These are phyloP conservation scores for Ageneiosus marmoratus DNA, from an alignment of 2,113 vertebrate species.

Conservation along the genomic window DNA sequence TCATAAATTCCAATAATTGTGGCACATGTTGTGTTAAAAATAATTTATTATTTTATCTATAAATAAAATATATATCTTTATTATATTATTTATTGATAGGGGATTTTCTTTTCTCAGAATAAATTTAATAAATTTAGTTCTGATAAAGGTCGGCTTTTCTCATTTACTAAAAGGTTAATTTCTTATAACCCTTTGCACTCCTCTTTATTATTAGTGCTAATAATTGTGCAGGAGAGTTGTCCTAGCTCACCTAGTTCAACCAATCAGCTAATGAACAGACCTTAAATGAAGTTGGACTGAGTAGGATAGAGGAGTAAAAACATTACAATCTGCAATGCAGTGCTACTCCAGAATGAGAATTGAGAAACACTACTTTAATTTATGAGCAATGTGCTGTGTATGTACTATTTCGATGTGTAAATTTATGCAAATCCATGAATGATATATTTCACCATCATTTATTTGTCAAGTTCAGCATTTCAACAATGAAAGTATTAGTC, in stretches of 20 bases:
- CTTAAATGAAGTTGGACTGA: neutral
- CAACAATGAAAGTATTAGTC: neutral
- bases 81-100: no score
- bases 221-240: neutral
- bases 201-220: no score
- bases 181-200: no score
- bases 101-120: no score
- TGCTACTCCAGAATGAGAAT: neutral
- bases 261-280: neutral
- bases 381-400: constrained; percentile 10
- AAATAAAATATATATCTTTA: no score
- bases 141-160: no score
- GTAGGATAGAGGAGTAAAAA: neutral
- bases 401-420: constrained; percentile 1
- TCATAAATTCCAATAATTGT: no score
- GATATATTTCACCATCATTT: constrained; percentile 25
- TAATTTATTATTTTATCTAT: no score
- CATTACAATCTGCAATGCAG: neutral
- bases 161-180: no score
- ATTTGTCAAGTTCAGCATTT: constrained; percentile 30
- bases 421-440: constrained; percentile 27
- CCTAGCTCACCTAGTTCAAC: neutral
- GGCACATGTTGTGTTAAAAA: no score
- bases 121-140: no score
- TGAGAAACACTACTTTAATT: constrained; percentile 16